Evolutionary conservation across 2,888 invertebrate species (phyloP).

Genomic region (Orthosia gracilis): DNA sequence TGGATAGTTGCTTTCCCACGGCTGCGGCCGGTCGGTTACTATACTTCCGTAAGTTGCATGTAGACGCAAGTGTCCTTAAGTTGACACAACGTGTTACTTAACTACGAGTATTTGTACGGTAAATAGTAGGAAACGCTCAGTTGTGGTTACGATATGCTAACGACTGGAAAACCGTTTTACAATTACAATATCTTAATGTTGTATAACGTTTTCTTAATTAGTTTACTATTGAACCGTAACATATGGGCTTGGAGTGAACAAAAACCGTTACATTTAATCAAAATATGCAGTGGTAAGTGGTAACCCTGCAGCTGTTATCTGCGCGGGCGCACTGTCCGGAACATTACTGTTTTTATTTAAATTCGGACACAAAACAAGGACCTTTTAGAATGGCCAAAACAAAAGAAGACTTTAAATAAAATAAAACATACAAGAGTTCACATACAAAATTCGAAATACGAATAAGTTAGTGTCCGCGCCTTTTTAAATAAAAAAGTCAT

Average conservation of each 20-base stretch:
- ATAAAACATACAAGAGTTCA: slow-evolving; percentile 42
- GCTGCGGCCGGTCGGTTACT: slow-evolving; percentile 73
- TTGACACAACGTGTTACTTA: slow-evolving; percentile 65
- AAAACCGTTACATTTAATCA: slow-evolving; percentile 68
- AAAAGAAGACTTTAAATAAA: slow-evolving; percentile 44
- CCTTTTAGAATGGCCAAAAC: slow-evolving; percentile 59
- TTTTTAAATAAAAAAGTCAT: slow-evolving; percentile 50
- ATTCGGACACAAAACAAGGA: slow-evolving; percentile 75
- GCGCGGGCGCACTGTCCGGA: slow-evolving; percentile 82
- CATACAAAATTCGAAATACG: slow-evolving; percentile 39
- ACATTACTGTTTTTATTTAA: slow-evolving; percentile 90
- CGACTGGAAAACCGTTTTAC: slow-evolving; percentile 36
- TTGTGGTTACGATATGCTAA: slow-evolving; percentile 31
- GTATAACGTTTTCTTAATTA: slow-evolving; percentile 40
- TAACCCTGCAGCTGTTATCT: slow-evolving; percentile 79
- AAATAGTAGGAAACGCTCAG: slow-evolving; percentile 44
- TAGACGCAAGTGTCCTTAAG: slow-evolving; percentile 72
- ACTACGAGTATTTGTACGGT: slow-evolving; percentile 57
- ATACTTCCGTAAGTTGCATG: slow-evolving; percentile 77
- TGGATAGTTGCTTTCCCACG: slow-evolving; percentile 81
- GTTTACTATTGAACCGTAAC: slow-evolving; percentile 58
- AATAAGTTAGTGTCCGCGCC: slow-evolving; percentile 35
- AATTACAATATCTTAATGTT: slow-evolving; percentile 17
- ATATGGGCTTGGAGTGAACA: slow-evolving; percentile 52
- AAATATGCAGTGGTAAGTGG: slow-evolving; percentile 67